Evolutionary conservation across 2,888 invertebrate species (phyloP).

Genomic region (Phaedon cochleariae): DNA sequence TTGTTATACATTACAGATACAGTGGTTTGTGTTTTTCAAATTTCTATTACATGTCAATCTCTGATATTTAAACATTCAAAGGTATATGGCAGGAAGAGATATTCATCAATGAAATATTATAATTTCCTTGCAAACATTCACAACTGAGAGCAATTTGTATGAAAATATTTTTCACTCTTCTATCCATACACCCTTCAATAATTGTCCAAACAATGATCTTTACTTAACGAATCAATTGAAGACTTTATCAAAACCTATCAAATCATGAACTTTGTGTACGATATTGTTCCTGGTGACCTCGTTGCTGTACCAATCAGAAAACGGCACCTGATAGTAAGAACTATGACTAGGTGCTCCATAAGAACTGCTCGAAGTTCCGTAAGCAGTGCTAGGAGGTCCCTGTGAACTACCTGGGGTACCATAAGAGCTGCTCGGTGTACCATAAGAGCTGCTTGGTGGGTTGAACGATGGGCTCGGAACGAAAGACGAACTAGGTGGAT

Average conservation of each 20-base stretch:
- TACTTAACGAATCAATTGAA: conserved; percentile 14
- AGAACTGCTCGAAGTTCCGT: conserved; percentile 30
- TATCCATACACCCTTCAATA: neutral
- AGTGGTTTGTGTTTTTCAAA: neutral
- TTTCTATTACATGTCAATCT: neutral
- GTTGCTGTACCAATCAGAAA: conserved; percentile 46
- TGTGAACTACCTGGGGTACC: conserved; percentile 35
- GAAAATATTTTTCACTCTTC: neutral
- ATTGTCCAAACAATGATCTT: neutral
- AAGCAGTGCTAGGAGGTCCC: conserved; percentile 34
- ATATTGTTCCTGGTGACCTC: conserved; percentile 45
- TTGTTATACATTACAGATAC: conserved; percentile 4
- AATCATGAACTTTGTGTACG: conserved; percentile 49
- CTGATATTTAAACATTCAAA: neutral
- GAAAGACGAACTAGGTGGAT: neutral
- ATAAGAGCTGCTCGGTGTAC: conserved; percentile 28
- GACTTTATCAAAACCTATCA: conserved; percentile 42
- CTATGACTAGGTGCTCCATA: conserved; percentile 25
- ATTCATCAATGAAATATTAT: no score
- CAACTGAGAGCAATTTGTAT: no score
- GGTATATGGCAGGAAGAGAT: neutral
- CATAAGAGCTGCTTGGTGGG: conserved; percentile 25
- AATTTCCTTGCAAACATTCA: no score
- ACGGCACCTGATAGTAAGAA: conserved; percentile 42
- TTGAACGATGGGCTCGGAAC: conserved; percentile 19